Evolutionary conservation across 2,888 invertebrate species (phyloP).

Genomic region (Autographa gamma): DNA sequence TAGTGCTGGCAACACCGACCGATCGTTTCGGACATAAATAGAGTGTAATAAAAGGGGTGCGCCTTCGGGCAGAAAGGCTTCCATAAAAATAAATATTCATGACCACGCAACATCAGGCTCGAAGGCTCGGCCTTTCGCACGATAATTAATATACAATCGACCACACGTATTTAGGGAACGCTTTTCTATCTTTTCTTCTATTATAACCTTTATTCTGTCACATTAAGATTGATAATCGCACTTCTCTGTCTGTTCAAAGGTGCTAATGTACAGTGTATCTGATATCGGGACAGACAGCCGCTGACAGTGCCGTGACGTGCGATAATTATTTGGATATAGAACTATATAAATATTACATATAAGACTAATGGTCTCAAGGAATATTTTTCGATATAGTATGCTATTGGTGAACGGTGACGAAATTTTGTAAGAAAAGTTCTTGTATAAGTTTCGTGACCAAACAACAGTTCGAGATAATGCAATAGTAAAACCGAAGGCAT

Average conservation of each 20-base stretch:
- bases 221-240: neutral
- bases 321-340: constrained; percentile 23
- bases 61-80: constrained; percentile 71
- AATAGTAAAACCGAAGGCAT: too few species aligned
- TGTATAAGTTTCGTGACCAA: too few species aligned
- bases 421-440: neutral
- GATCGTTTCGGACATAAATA: constrained; percentile 66
- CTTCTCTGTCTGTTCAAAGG: neutral
- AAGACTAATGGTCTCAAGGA: neutral
- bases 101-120: constrained; percentile 80
- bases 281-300: constrained; percentile 46
- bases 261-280: constrained; percentile 58
- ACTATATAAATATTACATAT: neutral
- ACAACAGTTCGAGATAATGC: too few species aligned
- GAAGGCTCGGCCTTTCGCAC: constrained; percentile 77
- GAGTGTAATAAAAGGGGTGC: constrained; percentile 65
- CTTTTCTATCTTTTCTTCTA: neutral
- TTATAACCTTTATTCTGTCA: neutral
- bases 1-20: constrained; percentile 54
- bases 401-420: neutral
- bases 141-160: constrained; percentile 59
- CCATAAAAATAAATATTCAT: constrained; percentile 80
- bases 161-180: neutral
- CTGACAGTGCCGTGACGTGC: constrained; percentile 50
- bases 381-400: neutral